Conservation (phyloP, 2,113 vertebrate genomes). For the Lichenostomus cassidix region DNA sequence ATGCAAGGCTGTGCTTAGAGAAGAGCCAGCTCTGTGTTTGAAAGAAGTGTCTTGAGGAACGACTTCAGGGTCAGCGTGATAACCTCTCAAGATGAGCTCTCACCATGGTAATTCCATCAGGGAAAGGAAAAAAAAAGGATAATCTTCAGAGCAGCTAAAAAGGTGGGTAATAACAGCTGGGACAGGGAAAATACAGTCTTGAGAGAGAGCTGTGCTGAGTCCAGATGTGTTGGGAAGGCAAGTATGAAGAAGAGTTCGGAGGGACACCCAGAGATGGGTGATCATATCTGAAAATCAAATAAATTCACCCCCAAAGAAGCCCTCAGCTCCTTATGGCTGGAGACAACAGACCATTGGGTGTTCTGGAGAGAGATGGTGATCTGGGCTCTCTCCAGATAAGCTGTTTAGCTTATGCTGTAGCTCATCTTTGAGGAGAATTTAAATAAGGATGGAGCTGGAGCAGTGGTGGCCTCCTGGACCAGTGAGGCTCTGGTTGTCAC, state of each 20-base stretch:
- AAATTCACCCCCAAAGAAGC: not conserved
- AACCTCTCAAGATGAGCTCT: constrained; percentile 22
- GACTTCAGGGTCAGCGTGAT: constrained; percentile 4
- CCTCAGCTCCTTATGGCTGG: not conserved
- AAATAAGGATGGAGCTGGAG: not conserved
- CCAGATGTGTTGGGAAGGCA: not conserved
- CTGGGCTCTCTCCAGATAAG: not conserved
- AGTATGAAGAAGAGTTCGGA: not conserved
- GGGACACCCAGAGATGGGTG: not conserved
- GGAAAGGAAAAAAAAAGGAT: not conserved
- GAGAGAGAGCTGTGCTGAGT: not conserved
- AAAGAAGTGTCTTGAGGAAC: not conserved
- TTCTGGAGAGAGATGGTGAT: not conserved
- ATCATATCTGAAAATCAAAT: not conserved
- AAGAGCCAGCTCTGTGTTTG: not conserved
- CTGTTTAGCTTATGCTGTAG: not conserved
- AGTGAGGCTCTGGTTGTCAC: not conserved
- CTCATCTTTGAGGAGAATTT: not conserved
- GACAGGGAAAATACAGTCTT: not conserved
- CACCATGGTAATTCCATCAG: not conserved
- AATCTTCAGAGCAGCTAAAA: not conserved
- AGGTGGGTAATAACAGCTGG: not conserved
- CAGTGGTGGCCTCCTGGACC: not conserved
- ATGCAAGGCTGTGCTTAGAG: not conserved
- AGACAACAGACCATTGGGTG: not conserved